phyloP scores from a whole-genome alignment of 2,113 vertebrate genomes.

The Siphamia tubifer region DNA sequence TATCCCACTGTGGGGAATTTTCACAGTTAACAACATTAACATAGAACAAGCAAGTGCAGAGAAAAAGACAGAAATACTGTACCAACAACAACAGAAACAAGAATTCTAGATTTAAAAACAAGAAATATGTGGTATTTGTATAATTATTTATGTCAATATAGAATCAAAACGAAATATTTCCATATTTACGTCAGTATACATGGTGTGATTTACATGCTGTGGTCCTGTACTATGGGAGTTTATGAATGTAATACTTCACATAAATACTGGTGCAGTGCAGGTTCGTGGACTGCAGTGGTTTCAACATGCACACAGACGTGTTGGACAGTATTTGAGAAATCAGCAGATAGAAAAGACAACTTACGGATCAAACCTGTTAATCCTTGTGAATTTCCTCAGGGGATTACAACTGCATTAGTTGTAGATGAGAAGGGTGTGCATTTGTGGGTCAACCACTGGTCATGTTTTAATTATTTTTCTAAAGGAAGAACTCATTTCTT shows the following conservation, averaged over 20 bases:
- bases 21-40: no score
- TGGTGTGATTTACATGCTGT: neutral
- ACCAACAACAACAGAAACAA: no score
- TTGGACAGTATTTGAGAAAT: neutral
- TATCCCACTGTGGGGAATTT: no score
- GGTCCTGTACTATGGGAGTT: constrained; percentile 1
- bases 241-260: constrained; percentile 19
- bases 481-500: constrained; percentile 6
- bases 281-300: constrained; percentile 9
- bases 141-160: no score
- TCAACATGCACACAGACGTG: neutral
- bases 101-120: no score
- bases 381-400: constrained; percentile 20
- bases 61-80: no score
- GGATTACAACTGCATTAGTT: constrained; percentile 42
- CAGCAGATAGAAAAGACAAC: neutral
- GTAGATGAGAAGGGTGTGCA: neutral
- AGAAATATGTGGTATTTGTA: no score
- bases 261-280: constrained; percentile 19
- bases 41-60: no score
- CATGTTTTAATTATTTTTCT: constrained; percentile 28
- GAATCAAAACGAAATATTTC: no score
- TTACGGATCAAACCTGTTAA: constrained; percentile 16
- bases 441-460: constrained; percentile 25
- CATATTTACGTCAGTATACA: no score